These are phyloP conservation scores for Struthio camelus DNA, from an alignment of 2,113 vertebrate species.

Conservation along the genomic window DNA sequence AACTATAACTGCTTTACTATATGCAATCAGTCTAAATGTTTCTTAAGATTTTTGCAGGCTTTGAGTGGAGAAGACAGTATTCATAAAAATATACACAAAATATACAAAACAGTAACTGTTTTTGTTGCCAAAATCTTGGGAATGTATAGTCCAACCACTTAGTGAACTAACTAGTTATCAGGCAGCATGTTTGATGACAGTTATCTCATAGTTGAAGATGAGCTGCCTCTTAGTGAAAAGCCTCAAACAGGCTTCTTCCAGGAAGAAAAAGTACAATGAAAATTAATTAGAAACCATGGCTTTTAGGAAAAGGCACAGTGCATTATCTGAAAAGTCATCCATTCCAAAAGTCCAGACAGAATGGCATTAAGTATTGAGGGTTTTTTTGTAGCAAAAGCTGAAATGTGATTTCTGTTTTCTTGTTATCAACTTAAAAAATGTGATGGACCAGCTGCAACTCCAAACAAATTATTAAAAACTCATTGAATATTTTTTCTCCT, in stretches of 20 bases:
- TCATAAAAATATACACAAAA: background rate
- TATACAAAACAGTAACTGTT: background rate
- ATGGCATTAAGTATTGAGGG: background rate
- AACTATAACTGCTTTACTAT: background rate
- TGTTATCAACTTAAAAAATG: background rate
- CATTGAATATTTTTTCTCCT: background rate
- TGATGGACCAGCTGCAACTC: background rate
- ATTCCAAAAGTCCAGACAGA: background rate
- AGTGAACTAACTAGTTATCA: background rate
- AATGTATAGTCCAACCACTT: background rate
- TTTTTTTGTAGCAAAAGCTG: background rate
- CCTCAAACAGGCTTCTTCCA: background rate
- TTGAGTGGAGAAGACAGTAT: background rate
- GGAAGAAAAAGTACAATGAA: background rate
- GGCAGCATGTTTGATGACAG: background rate
- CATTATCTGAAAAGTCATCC: background rate
- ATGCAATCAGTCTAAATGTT: background rate
- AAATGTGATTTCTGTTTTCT: background rate
- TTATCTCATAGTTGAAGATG: background rate
- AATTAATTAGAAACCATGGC: background rate
- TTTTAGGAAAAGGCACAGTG: background rate
- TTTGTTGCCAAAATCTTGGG: background rate
- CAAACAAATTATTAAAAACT: background rate
- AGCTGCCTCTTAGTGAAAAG: background rate
- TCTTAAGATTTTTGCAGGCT: background rate